A percentile compares a stretch with the other conserved stretches of the same genome.
Evolutionary conservation across 2,888 invertebrate species (phyloP).

Genomic region (Perizoma flavofasciatum): DNA sequence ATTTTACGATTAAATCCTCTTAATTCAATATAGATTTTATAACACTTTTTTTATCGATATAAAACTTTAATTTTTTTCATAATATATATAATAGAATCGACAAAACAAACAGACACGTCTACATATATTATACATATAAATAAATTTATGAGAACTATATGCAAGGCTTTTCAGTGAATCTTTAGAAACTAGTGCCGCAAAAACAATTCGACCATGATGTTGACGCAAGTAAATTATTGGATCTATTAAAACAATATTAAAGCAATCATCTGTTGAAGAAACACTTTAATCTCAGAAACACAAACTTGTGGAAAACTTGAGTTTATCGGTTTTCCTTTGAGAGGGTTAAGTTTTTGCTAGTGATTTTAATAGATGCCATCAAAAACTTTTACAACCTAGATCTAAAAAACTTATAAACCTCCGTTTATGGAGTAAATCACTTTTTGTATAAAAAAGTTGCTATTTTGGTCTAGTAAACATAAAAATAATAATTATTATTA

Average conservation of each 20-base stretch:
- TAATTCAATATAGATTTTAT: no score
- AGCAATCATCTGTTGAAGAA: conserved; percentile 20
- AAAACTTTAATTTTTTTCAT: no score
- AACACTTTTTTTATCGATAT: no score
- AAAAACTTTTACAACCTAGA: conserved; percentile 11
- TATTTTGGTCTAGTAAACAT: no score
- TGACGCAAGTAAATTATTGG: not conserved
- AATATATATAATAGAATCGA: no score
- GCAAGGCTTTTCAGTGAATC: no score
- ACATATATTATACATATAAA: no score
- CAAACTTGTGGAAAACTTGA: conserved; percentile 22
- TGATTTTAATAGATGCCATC: conserved; percentile 24
- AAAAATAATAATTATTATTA: no score
- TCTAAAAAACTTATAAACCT: not conserved
- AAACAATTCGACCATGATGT: not conserved
- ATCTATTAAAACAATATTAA: conserved; percentile 11
- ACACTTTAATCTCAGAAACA: conserved; percentile 20
- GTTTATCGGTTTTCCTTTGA: conserved; percentile 24
- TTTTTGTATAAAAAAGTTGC: not conserved
- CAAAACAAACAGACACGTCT: no score
- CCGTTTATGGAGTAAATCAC: not conserved
- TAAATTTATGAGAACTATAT: no score
- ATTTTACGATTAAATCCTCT: no score
- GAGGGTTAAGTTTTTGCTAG: conserved; percentile 15
- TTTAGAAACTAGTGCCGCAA: no score